Conservation (phyloP, 2,888 invertebrate species). For the Iselma pallidipennis region DNA sequence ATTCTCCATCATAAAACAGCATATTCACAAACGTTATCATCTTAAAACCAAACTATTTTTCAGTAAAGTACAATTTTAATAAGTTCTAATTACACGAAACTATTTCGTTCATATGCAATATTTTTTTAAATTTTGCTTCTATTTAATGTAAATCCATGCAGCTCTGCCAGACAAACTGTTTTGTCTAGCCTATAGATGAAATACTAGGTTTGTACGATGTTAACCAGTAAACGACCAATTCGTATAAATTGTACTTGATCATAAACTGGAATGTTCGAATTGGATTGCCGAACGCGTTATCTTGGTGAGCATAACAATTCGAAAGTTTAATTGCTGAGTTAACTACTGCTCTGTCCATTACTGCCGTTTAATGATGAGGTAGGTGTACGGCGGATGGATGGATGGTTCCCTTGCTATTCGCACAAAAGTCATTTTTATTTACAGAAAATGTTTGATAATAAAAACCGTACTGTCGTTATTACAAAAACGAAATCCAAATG, state of each 20-base stretch:
- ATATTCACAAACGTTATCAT: not conserved
- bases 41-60: not conserved
- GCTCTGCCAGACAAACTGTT: conserved; percentile 14
- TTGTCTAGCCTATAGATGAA: conserved; percentile 34
- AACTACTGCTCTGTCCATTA: conserved; percentile 51
- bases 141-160: not conserved
- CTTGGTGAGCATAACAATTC: conserved; percentile 49
- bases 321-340: conserved; percentile 54
- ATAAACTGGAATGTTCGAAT: conserved; percentile 50
- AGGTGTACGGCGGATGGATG: conserved; percentile 31
- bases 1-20: not conserved
- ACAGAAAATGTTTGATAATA: not conserved
- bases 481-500: not conserved
- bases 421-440: not conserved
- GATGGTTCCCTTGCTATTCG: not conserved
- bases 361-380: conserved; percentile 50
- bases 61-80: not conserved
- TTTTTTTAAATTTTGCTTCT: not conserved
- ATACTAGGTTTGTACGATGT: conserved; percentile 19
- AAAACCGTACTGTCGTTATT: not conserved
- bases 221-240: conserved; percentile 34
- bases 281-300: conserved; percentile 48
- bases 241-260: conserved; percentile 51
- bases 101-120: no score
- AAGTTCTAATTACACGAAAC: no score